These are phyloP conservation scores for Phaetusa simplex DNA, from an alignment of 2,113 vertebrate genomes.

Conservation along the genomic window DNA sequence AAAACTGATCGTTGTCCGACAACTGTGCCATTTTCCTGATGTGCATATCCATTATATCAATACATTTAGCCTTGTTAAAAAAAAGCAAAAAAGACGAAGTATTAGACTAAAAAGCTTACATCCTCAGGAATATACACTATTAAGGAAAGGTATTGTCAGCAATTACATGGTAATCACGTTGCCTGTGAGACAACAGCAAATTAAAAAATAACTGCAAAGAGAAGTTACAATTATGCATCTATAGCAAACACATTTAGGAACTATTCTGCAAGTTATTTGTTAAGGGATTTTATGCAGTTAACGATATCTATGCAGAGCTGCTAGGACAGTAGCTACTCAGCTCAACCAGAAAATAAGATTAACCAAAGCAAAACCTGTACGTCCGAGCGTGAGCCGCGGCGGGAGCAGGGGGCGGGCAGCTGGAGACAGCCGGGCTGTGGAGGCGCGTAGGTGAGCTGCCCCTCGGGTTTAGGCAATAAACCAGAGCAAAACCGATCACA, in stretches of 20 bases:
- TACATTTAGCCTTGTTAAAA: background rate
- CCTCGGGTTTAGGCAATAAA: background rate
- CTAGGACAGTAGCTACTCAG: background rate
- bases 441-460: background rate
- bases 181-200: background rate
- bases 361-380: too few relatives aligned
- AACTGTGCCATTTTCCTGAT: background rate
- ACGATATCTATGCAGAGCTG: background rate
- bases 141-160: background rate
- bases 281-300: background rate
- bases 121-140: background rate
- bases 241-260: background rate
- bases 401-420: background rate
- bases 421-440: background rate
- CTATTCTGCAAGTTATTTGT: background rate
- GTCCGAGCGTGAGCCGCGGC: background rate
- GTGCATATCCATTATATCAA: background rate
- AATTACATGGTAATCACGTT: background rate
- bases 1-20: background rate
- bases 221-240: background rate
- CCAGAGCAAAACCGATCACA: fast-evolving
- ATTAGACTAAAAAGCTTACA: background rate
- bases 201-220: background rate
- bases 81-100: background rate
- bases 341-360: background rate